Evolutionary conservation across 2,888 invertebrate genomes (phyloP), one percentile per base, ranked within the genome.

Genomic region (Aphidius colemani): DNA sequence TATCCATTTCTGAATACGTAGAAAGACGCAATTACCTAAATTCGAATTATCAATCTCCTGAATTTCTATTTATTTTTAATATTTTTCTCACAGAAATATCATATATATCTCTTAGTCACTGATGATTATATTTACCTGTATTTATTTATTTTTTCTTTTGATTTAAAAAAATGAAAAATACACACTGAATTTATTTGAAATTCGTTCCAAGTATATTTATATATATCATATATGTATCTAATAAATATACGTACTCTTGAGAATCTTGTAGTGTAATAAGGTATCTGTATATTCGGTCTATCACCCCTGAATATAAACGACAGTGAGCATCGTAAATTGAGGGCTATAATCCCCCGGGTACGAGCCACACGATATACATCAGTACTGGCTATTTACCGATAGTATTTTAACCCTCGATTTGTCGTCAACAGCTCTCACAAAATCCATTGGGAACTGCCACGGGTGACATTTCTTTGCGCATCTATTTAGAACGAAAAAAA

Each of bases 351-450:
- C 81, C 79, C 67, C 69, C 67, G 71, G 68, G 66, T 67, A 57
- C 61, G 66, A 63, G 60, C 70, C 75, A 68, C 72, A 72, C 75
- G 78, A 81, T 77, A 77, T 72, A 75, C 59, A 63, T 41, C 61
- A 46, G 70, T 68, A 65, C 67, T 72, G 70, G 66, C 75, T 81
- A 76, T 82, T 82, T 82, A 79, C 82, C 78, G 72, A 81, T 78
- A 75, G 82, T 75, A 79, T 82, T 82, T 82, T 80, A 82, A 81
- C 82, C 82, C 82, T 81, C 82, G 78, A 82, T 82, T 82, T 82
- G 81, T 82, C 81, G 78, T 81, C 80, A 81, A 81, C 81, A 80
- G 80, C 79, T 30, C 78, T 77, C 75, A 53, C 72, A 67, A 74
- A 30, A 73, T 72, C 81, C 79, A 76, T 77, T 74, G 79, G 79